Evolutionary conservation across 2,888 invertebrate genomes (phyloP).

Genomic region (Psylliodes chrysocephalus): DNA sequence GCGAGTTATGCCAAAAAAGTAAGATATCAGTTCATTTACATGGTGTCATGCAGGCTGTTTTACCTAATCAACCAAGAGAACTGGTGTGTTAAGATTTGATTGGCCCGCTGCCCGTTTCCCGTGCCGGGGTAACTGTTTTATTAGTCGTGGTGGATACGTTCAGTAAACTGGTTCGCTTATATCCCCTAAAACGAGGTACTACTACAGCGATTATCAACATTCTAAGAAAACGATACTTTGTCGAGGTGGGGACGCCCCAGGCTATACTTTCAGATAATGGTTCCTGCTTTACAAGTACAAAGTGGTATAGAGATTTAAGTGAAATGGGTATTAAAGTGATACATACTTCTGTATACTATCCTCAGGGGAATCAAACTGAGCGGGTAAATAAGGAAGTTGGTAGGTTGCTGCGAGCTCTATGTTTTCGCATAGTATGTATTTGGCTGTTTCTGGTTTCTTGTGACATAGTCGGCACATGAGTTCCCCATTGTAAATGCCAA

Average conservation of each 20-base stretch:
- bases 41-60: constrained; percentile 12
- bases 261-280: constrained; percentile 12
- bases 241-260: not conserved
- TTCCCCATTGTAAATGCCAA: too few relatives aligned
- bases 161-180: constrained; percentile 20
- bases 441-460: too few relatives aligned
- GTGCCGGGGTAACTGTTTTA: constrained; percentile 17
- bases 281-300: constrained; percentile 3
- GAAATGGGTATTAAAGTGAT: not conserved
- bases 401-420: constrained; percentile 3
- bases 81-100: constrained; percentile 20
- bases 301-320: not conserved
- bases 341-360: constrained; percentile 26
- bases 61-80: not conserved
- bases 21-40: constrained; percentile 2
- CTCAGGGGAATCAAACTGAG: constrained; percentile 26
- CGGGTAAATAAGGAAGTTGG: constrained; percentile 23
- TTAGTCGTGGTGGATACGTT: constrained; percentile 21
- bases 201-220: constrained; percentile 5
- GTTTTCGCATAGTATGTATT: too few relatives aligned
- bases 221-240: constrained; percentile 4
- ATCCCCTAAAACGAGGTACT: constrained; percentile 9
- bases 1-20: constrained; percentile 21
- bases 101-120: constrained; percentile 23
- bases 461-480: too few relatives aligned